Base-by-base conservation (phyloP, 2,113 vertebrate genomes). In the Herpailurus yagouaroundi region DNA sequence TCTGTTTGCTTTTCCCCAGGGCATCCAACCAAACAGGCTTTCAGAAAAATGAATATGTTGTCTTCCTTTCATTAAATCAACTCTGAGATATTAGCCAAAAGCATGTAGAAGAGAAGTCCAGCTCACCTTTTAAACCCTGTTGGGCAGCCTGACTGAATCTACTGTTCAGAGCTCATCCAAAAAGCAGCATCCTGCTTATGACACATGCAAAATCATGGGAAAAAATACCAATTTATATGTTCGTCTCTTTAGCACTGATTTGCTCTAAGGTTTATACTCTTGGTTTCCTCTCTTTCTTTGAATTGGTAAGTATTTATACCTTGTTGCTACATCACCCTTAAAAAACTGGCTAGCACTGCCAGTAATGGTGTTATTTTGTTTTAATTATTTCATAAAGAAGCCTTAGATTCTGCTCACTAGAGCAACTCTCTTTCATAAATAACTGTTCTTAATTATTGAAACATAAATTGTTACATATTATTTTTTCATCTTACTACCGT, bases 1-100 rank as follows among this genome's bases (percentile, higher is more conserved):
- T 82, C 69, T 97, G 66, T 89, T 97, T 96, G 79, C 96, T 98
- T 98, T 98, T 97, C 97, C 95, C 97, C 98, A 98, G 64, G 97
- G 94, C 95, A 98, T 19, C 60, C 97, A 63, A 85, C 21, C 50
- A 98, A 98, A 97, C 10, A 91, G 55, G 81, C 41, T 97, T 97
- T 76, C 80, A 96, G 95, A 94, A 97, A 93, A 98, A 81, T 97
- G 97, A 97, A 96, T 97, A 95, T 66, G 95, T 31, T 97, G 6
- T 71, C 80, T 98, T 91, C 14, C 8, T 97, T 97, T 98, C 98
- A 98, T 95, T 97, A 98, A 97, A 97, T 98, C 48, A 97, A 89
- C 87, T 97, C 79, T 23, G 19, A 98, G 95, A 86, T 81, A 95
- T 96, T 97, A 96, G 77, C 57, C 89, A 97, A 97, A 95, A 88